A percentile compares a stretch with the other conserved stretches of the same genome.
These are phyloP conservation scores for Balanococcus diminutus DNA, from an alignment of 2,888 invertebrate species.

Conservation along the genomic window DNA sequence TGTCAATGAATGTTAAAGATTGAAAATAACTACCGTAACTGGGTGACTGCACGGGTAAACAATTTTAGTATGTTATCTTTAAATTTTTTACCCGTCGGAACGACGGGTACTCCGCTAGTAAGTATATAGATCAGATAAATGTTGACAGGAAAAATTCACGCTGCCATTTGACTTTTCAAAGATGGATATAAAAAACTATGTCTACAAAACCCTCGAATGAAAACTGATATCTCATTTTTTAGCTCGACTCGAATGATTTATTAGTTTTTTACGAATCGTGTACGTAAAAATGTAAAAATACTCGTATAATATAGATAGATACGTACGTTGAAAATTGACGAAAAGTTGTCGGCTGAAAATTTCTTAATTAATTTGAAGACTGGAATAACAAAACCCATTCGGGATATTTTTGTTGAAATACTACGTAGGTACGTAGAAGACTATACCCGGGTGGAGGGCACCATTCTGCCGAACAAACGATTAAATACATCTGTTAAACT, in stretches of 20 bases:
- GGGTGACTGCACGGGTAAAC: too few relatives aligned
- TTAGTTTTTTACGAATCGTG: background rate
- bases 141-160: background rate
- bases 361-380: background rate
- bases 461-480: background rate
- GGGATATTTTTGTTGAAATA: background rate
- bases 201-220: background rate
- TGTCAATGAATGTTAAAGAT: too few relatives aligned
- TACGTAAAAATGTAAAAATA: too few relatives aligned
- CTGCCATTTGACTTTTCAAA: background rate
- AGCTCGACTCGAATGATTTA: background rate
- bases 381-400: background rate
- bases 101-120: too few relatives aligned
- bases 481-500: conserved; percentile 21
- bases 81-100: too few relatives aligned
- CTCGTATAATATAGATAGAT: too few relatives aligned
- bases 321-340: background rate
- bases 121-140: too few relatives aligned
- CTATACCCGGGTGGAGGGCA: background rate
- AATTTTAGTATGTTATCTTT: too few relatives aligned
- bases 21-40: too few relatives aligned
- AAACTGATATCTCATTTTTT: background rate
- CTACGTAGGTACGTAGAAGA: background rate
- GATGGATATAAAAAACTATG: background rate
- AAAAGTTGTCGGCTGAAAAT: background rate